phyloP scores from a whole-genome alignment of 2,113 vertebrate species.

The Propithecus coquereli region DNA sequence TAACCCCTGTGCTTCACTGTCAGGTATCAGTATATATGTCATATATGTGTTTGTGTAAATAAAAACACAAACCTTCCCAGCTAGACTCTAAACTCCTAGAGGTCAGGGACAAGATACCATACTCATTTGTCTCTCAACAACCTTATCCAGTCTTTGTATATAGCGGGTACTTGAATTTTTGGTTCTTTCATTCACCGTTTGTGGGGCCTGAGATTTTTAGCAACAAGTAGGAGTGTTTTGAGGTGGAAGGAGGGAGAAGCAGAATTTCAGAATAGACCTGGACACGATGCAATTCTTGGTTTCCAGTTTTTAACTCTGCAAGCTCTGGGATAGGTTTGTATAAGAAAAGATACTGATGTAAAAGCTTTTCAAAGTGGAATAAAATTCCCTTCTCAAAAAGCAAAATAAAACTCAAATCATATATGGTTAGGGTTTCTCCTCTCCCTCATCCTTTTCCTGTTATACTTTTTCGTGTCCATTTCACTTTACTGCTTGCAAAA shows the following conservation, averaged over 20 bases:
- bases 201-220: neutral
- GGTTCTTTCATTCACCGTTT: neutral
- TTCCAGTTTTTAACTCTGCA: slow-evolving; percentile 3
- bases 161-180: neutral
- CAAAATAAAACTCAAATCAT: neutral
- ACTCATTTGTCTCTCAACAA: neutral
- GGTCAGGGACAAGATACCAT: neutral
- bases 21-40: neutral
- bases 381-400: neutral
- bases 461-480: neutral
- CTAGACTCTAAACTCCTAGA: neutral
- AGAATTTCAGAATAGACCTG: neutral
- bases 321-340: neutral
- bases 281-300: neutral
- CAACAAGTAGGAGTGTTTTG: neutral
- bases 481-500: neutral
- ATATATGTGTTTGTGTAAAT: neutral
- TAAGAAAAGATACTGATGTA: neutral
- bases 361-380: neutral
- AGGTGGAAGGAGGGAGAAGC: neutral
- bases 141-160: neutral
- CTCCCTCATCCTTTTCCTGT: neutral
- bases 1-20: neutral
- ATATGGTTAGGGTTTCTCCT: neutral
- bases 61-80: neutral